Percentiles rank a stretch among this genome's conserved stretches.
Conservation (phyloP, 2,888 invertebrate species). For the Ennomos fuscantarius region DNA sequence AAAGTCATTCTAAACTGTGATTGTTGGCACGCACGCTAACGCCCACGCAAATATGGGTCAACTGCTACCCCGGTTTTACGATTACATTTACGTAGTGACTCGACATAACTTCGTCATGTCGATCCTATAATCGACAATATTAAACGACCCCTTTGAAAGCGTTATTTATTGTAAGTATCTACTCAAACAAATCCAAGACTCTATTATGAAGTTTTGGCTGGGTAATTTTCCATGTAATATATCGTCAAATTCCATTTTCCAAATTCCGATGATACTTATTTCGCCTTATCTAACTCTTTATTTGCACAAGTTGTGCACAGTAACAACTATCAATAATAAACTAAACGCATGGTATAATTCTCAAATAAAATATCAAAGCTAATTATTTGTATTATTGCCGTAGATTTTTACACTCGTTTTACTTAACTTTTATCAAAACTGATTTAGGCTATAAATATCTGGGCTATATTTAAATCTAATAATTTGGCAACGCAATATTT, state of each 20-base stretch:
- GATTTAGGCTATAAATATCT: slow-evolving; percentile 7
- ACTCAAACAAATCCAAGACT: slow-evolving; percentile 14
- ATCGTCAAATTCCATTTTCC: neutral
- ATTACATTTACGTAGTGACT: slow-evolving; percentile 64
- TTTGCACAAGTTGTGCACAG: too few species aligned
- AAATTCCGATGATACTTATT: neutral
- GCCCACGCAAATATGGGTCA: slow-evolving; percentile 57
- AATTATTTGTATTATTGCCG: too few species aligned
- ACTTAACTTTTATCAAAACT: too few species aligned
- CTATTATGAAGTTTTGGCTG: slow-evolving; percentile 19
- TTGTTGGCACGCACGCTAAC: slow-evolving; percentile 70
- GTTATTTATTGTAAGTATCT: slow-evolving; percentile 15
- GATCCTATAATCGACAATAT: slow-evolving; percentile 50
- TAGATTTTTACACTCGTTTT: too few species aligned
- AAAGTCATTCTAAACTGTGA: slow-evolving; percentile 66
- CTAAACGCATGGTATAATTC: too few species aligned
- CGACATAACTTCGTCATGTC: slow-evolving; percentile 55
- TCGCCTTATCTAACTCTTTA: too few species aligned
- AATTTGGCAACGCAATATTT: slow-evolving; percentile 56
- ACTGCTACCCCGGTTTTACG: slow-evolving; percentile 50
- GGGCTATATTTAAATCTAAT: slow-evolving; percentile 8
- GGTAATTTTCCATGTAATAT: slow-evolving; percentile 34
- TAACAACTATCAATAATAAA: too few species aligned
- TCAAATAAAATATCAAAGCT: too few species aligned
- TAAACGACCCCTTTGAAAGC: slow-evolving; percentile 43